A percentile compares a stretch with the other conserved stretches of the same genome.
Conservation (phyloP, 2,797 vertebrate genomes). For the Cottoperca gobio region DNA sequence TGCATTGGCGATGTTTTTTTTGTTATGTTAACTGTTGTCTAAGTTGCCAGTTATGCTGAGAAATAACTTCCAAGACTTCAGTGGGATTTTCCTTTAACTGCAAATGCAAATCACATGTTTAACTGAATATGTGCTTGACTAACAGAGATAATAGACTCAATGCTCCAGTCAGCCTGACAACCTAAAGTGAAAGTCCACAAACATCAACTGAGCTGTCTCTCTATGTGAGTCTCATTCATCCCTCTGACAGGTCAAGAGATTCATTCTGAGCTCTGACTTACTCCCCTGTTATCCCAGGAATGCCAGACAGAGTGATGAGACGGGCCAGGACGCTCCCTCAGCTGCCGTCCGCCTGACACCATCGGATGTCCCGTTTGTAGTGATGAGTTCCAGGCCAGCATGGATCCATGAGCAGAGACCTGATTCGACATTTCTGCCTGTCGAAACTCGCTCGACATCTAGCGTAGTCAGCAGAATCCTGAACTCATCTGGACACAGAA, state of each 20-base stretch:
- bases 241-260: constrained; percentile 60
- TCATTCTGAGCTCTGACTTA: constrained; percentile 37
- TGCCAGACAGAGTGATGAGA: constrained; percentile 55
- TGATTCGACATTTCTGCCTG: constrained; percentile 57
- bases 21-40: background rate
- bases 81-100: background rate
- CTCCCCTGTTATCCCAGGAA: constrained; percentile 69
- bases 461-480: constrained; percentile 63
- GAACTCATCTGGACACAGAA: constrained; percentile 47
- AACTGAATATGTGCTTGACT: constrained; percentile 6
- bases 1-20: background rate
- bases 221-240: constrained; percentile 34
- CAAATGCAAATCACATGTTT: background rate
- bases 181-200: constrained; percentile 58
- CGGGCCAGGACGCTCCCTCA: constrained; percentile 50
- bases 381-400: constrained; percentile 76
- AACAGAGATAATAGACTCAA: constrained; percentile 13
- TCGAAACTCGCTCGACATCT: constrained; percentile 53
- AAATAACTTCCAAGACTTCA: background rate
- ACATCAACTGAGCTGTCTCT: constrained; percentile 32
- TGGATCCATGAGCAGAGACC: constrained; percentile 50
- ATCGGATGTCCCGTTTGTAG: constrained; percentile 74
- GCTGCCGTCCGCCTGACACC: constrained; percentile 65
- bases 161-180: constrained; percentile 19
- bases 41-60: background rate